These are phyloP conservation scores for Latrodectus elegans DNA, from an alignment of 2,888 invertebrate genomes.

Conservation along the genomic window DNA sequence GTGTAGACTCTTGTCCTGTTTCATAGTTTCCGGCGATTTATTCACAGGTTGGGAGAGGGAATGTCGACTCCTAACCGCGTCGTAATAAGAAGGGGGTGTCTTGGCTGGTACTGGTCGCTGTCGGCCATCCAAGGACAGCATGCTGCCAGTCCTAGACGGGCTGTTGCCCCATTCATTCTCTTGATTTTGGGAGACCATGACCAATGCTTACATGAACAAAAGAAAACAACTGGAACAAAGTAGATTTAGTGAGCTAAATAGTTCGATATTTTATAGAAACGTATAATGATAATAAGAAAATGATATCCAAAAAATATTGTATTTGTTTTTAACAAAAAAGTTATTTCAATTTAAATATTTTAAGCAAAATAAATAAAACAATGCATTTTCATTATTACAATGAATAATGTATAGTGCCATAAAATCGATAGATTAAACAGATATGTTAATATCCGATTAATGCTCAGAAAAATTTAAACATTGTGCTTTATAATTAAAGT, in stretches of 20 bases:
- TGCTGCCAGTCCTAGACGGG: slow-evolving; percentile 37
- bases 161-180: slow-evolving; percentile 32
- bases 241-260: background rate
- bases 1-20: slow-evolving; percentile 36
- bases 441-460: too few relatives aligned
- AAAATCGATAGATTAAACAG: too few relatives aligned
- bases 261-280: background rate
- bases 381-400: background rate
- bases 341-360: background rate
- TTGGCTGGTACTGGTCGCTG: slow-evolving; percentile 43
- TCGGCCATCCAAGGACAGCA: slow-evolving; percentile 58
- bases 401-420: too few relatives aligned
- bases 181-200: slow-evolving; percentile 59
- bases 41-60: slow-evolving; percentile 57
- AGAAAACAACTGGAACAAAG: background rate
- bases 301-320: background rate
- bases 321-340: background rate
- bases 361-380: background rate
- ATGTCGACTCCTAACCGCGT: slow-evolving; percentile 59
- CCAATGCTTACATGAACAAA: background rate
- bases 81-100: slow-evolving; percentile 63
- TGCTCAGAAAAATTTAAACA: too few relatives aligned
- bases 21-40: slow-evolving; percentile 34
- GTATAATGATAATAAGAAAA: background rate
- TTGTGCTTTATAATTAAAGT: too few relatives aligned